A percentile compares a stretch with the other conserved stretches of the same genome.
These are phyloP conservation scores for Pelagia noctiluca DNA, from an alignment of 30 jellyfish, hydroid and myxozoan genomes.

Conservation along the genomic window DNA sequence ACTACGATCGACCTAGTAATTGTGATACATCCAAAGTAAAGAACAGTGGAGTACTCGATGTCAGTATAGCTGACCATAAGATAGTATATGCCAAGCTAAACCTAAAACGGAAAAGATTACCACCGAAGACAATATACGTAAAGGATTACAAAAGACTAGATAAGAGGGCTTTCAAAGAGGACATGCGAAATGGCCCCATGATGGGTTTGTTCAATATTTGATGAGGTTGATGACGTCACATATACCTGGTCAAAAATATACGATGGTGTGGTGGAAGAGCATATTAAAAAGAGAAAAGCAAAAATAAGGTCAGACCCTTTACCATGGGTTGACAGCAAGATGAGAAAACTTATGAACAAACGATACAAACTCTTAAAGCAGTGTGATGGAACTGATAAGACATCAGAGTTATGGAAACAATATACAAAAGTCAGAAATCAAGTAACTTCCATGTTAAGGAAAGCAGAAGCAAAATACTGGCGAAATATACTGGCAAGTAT, in stretches of 20 bases:
- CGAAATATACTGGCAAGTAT: too few relatives aligned
- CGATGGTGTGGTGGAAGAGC: conserved; percentile 56
- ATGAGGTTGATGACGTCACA: conserved; percentile 25
- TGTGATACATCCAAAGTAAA: conserved; percentile 30
- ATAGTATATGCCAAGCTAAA: conserved; percentile 12
- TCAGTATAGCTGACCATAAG: conserved; percentile 52
- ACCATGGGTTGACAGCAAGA: conserved; percentile 68
- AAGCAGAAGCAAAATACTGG: conserved; percentile 64
- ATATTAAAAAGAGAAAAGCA: conserved; percentile 63
- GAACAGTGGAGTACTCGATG: conserved; percentile 42
- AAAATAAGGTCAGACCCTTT: conserved; percentile 47
- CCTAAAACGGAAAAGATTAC: conserved; percentile 26
- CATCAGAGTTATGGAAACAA: conserved; percentile 44
- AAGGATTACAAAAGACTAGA: conserved; percentile 37
- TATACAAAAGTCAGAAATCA: conserved; percentile 44
- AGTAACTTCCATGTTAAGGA: conserved; percentile 40
- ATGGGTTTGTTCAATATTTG: conserved; percentile 34
- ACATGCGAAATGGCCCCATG: conserved; percentile 33
- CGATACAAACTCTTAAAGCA: conserved; percentile 41
- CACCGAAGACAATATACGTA: conserved; percentile 27
- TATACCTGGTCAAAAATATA: conserved; percentile 41
- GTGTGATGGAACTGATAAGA: conserved; percentile 53
- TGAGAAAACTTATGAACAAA: conserved; percentile 52
- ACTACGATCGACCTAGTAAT: conserved; percentile 20
- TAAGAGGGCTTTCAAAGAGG: conserved; percentile 24